These are phyloP conservation scores for Dasyornis broadbenti DNA, from an alignment of 2,113 vertebrate genomes.

Conservation along the genomic window DNA sequence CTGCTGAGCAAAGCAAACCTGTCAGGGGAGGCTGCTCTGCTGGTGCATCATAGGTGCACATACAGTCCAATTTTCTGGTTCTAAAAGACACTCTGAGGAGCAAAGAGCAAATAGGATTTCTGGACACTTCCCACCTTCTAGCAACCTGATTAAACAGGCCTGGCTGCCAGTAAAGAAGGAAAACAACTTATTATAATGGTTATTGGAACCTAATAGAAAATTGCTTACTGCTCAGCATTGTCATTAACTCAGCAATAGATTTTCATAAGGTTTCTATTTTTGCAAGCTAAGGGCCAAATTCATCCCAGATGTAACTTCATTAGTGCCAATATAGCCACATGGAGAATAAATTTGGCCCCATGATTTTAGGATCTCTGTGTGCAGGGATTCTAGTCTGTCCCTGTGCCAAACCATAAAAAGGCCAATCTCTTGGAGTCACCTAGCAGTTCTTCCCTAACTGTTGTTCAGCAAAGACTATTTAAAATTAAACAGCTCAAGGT, in stretches of 20 bases:
- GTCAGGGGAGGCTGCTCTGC: not conserved
- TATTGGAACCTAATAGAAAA: constrained; percentile 29
- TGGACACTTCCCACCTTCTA: not conserved
- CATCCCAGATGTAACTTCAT: not conserved
- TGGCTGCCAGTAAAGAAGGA: constrained; percentile 2
- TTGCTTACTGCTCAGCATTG: constrained; percentile 5
- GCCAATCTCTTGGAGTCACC: not conserved
- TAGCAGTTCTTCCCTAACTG: not conserved
- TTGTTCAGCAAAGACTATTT: not conserved
- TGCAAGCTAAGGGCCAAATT: not conserved
- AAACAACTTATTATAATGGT: not conserved
- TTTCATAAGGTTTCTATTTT: constrained; percentile 10
- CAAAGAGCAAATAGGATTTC: not conserved
- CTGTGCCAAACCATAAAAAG: not conserved
- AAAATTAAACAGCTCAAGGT: not conserved
- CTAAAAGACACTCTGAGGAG: not conserved
- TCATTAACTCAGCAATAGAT: not conserved
- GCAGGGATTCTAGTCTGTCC: fast-evolving
- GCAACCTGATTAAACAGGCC: not conserved
- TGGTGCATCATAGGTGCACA: not conserved
- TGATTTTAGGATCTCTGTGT: not conserved
- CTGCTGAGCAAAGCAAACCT: not conserved
- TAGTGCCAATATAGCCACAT: not conserved
- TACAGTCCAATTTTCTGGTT: not conserved
- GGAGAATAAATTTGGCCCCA: not conserved